Evolutionary conservation across 2,888 invertebrate genomes (phyloP).

Genomic region (Orgyia antiqua): DNA sequence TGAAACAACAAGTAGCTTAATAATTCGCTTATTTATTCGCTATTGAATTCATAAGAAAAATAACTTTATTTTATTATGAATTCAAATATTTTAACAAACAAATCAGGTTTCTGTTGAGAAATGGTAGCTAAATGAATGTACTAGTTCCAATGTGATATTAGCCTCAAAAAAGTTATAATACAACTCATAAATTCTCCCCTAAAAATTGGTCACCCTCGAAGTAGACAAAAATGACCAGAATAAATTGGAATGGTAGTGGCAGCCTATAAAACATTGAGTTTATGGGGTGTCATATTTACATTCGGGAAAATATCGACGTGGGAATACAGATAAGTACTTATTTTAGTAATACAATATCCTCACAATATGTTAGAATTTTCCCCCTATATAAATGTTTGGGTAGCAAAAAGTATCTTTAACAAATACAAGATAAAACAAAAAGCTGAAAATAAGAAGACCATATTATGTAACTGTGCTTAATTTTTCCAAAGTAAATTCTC

Average conservation of each 20-base stretch:
- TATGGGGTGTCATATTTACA: constrained; percentile 79
- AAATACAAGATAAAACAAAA: too few species aligned
- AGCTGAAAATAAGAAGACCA: constrained; percentile 9
- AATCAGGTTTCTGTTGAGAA: too few species aligned
- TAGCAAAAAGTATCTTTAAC: constrained; percentile 15
- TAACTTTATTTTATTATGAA: too few species aligned
- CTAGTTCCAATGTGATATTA: constrained; percentile 48
- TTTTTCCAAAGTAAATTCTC: constrained; percentile 2
- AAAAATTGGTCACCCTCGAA: constrained; percentile 71
- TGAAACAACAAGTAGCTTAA: background rate
- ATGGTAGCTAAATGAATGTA: too few species aligned
- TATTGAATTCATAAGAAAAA: too few species aligned
- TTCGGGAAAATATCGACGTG: constrained; percentile 65
- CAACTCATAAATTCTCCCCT: constrained; percentile 66
- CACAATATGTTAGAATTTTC: constrained; percentile 39
- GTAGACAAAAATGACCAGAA: constrained; percentile 75
- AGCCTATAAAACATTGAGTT: constrained; percentile 75
- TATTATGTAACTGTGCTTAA: background rate
- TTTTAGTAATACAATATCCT: constrained; percentile 23
- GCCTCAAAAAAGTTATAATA: constrained; percentile 55
- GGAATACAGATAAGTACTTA: constrained; percentile 58
- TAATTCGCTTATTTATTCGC: too few species aligned
- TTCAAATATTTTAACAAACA: too few species aligned
- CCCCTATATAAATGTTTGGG: constrained; percentile 12
- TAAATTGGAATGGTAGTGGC: constrained; percentile 75